These are phyloP conservation scores for Patiria pectinifera DNA, from an alignment of 53 echinoderm and acorn worm species.

Conservation along the genomic window DNA sequence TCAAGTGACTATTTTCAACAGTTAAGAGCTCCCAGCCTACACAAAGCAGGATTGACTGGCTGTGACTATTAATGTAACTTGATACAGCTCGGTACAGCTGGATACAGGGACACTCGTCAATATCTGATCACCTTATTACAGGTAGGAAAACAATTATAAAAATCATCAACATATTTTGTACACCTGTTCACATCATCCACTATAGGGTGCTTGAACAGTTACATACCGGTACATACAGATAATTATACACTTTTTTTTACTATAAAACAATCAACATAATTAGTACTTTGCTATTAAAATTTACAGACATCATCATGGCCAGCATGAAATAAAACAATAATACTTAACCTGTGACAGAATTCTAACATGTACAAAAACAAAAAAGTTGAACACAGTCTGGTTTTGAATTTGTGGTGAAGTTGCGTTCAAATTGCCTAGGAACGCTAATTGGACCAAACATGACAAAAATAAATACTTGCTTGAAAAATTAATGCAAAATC, in stretches of 20 bases:
- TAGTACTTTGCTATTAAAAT: constrained; percentile 16
- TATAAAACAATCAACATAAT: constrained; percentile 2
- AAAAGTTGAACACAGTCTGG: neutral
- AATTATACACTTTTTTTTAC: neutral
- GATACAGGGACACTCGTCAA: no score
- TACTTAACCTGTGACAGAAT: neutral
- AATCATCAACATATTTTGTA: neutral
- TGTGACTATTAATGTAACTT: no score
- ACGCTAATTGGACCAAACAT: constrained; percentile 13
- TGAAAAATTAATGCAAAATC: no score
- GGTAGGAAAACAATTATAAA: neutral
- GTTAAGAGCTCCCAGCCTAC: no score
- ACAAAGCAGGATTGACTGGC: no score
- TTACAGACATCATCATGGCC: constrained; percentile 30
- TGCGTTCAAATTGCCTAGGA: no score
- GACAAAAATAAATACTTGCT: neutral
- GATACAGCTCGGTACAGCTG: no score
- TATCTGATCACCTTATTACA: no score
- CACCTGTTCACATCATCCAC: neutral
- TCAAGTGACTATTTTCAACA: no score
- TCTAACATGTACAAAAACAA: neutral
- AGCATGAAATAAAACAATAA: constrained; percentile 36
- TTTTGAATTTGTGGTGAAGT: no score
- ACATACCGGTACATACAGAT: neutral
- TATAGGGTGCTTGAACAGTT: neutral